These are phyloP conservation scores for Drosophila cognata DNA, from an alignment of 2,888 invertebrate species.

Conservation along the genomic window DNA sequence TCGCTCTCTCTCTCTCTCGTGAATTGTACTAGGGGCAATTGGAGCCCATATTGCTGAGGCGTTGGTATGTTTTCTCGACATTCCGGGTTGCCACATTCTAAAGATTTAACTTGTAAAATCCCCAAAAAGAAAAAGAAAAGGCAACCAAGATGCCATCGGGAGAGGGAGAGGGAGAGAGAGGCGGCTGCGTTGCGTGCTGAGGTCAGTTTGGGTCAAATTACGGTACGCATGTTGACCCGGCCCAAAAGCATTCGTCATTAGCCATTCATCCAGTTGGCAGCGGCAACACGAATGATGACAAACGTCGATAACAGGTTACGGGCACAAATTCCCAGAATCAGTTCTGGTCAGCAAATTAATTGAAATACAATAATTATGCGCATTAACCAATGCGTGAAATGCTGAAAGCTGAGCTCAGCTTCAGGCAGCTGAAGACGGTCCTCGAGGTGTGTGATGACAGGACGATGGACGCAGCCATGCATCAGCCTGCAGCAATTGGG, in stretches of 20 bases:
- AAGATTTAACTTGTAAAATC: constrained; percentile 46
- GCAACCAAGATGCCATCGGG: constrained; percentile 9
- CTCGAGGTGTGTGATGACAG: constrained; percentile 14
- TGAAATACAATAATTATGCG: constrained; percentile 60
- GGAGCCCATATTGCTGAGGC: constrained; percentile 15
- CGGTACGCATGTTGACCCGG: constrained; percentile 29
- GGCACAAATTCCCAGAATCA: constrained; percentile 3
- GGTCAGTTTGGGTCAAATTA: constrained; percentile 51
- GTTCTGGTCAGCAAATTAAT: constrained; percentile 52
- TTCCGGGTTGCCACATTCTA: constrained; percentile 46
- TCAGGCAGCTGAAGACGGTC: background rate
- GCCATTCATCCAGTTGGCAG: constrained; percentile 33
- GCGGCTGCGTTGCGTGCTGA: constrained; percentile 46
- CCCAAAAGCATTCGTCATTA: constrained; percentile 55
- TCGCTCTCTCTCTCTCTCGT: constrained; percentile 22
- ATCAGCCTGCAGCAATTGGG: constrained; percentile 7
- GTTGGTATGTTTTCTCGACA: constrained; percentile 34
- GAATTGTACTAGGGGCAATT: constrained; percentile 33
- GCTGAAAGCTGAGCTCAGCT: background rate
- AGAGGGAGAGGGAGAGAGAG: background rate
- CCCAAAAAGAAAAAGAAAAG: constrained; percentile 16
- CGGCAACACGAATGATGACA: background rate
- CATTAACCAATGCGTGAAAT: constrained; percentile 32
- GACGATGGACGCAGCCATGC: constrained; percentile 19
- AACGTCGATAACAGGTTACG: constrained; percentile 42